Evolutionary conservation across 1,140 invertebrate genomes (phyloP).

Genomic region (Brachionus rubens): DNA sequence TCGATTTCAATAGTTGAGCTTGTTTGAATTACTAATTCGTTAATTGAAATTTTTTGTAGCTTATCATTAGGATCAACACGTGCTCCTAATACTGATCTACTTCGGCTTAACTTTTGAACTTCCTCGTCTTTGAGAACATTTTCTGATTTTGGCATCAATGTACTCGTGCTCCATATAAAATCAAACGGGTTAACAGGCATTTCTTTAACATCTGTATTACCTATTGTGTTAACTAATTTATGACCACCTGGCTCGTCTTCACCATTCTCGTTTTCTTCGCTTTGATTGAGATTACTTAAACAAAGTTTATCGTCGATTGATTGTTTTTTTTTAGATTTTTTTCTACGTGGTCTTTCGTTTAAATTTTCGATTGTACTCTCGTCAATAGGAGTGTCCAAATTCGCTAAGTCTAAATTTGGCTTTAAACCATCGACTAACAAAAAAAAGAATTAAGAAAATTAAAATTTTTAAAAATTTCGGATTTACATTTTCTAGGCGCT

Average conservation of each 20-base stretch:
- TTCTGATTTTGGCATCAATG: background rate
- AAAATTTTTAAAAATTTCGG: background rate
- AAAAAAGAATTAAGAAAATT: background rate
- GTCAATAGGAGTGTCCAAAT: background rate
- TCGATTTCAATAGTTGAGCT: background rate
- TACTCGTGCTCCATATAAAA: slow-evolving; percentile 19
- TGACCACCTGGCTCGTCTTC: background rate
- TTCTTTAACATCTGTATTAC: slow-evolving; percentile 30
- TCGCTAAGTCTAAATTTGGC: background rate
- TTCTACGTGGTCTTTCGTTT: slow-evolving; percentile 5
- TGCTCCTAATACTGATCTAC: background rate
- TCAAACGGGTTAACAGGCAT: slow-evolving; percentile 31
- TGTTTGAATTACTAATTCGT: slow-evolving; percentile 22
- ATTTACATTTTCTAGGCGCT: slow-evolving; percentile 11
- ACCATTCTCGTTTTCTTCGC: background rate
- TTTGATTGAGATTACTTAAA: background rate
- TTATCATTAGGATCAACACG: background rate
- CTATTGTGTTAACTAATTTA: slow-evolving; percentile 24
- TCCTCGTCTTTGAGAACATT: background rate
- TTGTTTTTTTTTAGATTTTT: slow-evolving; percentile 33
- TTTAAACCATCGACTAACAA: background rate
- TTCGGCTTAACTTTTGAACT: background rate
- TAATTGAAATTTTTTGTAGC: slow-evolving; percentile 1
- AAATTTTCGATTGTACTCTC: slow-evolving; percentile 29
- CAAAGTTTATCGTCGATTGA: slow-evolving; percentile 11